Evolutionary conservation across 2,888 invertebrate genomes (phyloP).

Genomic region (Meandrusa payeni): DNA sequence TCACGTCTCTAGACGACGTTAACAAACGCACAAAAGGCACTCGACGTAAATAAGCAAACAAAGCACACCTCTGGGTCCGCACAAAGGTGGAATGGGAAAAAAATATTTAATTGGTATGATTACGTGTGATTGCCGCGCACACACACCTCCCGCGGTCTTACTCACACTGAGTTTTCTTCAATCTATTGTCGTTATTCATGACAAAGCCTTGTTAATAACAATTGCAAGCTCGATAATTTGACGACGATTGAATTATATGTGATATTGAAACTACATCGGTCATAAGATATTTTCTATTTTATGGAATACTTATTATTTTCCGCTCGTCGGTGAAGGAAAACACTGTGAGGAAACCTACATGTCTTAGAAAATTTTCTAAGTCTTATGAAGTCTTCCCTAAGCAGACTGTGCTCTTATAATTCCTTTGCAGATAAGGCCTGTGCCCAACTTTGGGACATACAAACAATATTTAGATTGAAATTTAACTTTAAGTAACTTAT

Average conservation of each 20-base stretch:
- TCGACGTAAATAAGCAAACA: constrained; percentile 56
- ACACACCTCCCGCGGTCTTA: constrained; percentile 65
- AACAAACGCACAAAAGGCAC: constrained; percentile 54
- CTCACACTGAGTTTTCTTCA: constrained; percentile 30
- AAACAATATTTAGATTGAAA: too few relatives aligned
- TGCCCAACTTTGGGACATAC: too few relatives aligned
- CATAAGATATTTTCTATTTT: neutral
- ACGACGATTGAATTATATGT: constrained; percentile 15
- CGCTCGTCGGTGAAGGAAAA: too few relatives aligned
- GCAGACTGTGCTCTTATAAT: too few relatives aligned
- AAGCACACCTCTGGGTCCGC: constrained; percentile 49
- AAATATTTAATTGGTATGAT: constrained; percentile 77
- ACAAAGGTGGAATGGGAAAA: constrained; percentile 69
- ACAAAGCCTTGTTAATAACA: constrained; percentile 15
- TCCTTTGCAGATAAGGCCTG: too few relatives aligned
- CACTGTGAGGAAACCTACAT: too few relatives aligned
- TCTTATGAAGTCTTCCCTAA: too few relatives aligned
- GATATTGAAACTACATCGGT: constrained; percentile 4
- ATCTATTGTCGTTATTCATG: constrained; percentile 22
- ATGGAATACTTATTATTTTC: too few relatives aligned
- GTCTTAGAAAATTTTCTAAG: too few relatives aligned
- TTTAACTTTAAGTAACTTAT: too few relatives aligned
- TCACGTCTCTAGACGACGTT: constrained; percentile 23
- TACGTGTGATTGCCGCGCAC: constrained; percentile 62
- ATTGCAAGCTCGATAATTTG: constrained; percentile 5